phyloP scores from a whole-genome alignment of 2,113 vertebrate species.

The Atlantisia rogersi region DNA sequence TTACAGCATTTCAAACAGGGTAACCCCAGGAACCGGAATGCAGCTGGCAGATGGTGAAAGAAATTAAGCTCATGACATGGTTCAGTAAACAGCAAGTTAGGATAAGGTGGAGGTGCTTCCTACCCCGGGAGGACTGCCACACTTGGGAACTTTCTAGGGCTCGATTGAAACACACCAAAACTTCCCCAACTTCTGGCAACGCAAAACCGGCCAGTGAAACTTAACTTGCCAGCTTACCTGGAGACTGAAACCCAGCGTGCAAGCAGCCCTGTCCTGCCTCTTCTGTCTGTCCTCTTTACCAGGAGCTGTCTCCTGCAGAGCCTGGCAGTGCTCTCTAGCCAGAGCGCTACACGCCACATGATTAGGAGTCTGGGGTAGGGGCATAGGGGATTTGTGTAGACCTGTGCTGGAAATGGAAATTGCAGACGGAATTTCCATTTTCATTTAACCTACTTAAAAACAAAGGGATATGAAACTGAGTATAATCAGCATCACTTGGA shows the following conservation, averaged over 20 bases:
- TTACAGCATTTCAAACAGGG: slow-evolving; percentile 68
- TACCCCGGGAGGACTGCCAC: not conserved
- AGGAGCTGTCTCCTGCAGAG: not conserved
- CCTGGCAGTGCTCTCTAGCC: not conserved
- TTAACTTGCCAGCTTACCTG: not conserved
- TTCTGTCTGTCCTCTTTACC: not conserved
- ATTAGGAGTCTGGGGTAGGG: not conserved
- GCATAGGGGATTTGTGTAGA: slow-evolving; percentile 3
- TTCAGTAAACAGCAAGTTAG: slow-evolving; percentile 52
- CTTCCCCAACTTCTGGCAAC: not conserved
- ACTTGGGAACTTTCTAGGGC: not conserved
- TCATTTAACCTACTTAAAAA: slow-evolving; percentile 58
- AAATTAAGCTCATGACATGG: slow-evolving; percentile 74
- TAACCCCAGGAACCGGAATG: slow-evolving; percentile 65
- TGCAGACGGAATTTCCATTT: slow-evolving; percentile 11
- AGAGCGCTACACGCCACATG: not conserved
- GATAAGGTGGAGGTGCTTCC: slow-evolving; percentile 9
- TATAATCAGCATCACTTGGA: not conserved
- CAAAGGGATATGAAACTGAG: slow-evolving; percentile 39
- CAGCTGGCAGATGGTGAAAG: slow-evolving; percentile 71
- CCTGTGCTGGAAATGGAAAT: not conserved
- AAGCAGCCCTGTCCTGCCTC: not conserved
- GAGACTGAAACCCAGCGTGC: not conserved
- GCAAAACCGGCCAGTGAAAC: not conserved
- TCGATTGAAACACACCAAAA: not conserved